Evolutionary conservation across 1,140 invertebrate species (phyloP).

Genomic region (Protaetia brevitarsis): DNA sequence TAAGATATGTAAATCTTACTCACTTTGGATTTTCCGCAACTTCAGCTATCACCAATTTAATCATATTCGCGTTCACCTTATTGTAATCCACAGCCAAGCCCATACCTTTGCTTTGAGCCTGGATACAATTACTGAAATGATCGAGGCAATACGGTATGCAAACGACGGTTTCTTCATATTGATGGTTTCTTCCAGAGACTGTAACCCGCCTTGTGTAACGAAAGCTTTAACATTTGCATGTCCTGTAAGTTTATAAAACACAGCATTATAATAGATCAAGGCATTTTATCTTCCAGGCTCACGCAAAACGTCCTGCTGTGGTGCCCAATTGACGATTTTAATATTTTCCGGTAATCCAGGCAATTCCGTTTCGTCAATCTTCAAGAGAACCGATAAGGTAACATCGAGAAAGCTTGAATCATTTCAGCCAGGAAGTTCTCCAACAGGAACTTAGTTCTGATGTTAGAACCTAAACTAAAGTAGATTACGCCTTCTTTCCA

Average conservation of each 20-base stretch:
- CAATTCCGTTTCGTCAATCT: constrained; percentile 40
- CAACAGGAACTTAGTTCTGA: constrained; percentile 54
- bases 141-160: constrained; percentile 49
- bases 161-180: constrained; percentile 54
- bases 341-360: constrained; percentile 48
- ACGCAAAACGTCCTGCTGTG: constrained; percentile 44
- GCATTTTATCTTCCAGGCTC: neutral
- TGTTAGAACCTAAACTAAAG: constrained; percentile 56
- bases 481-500: constrained; percentile 55
- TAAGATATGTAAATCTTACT: neutral
- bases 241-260: constrained; percentile 31
- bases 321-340: constrained; percentile 51
- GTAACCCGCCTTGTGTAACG: constrained; percentile 53
- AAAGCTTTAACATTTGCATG: constrained; percentile 49
- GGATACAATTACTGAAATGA: constrained; percentile 43
- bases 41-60: constrained; percentile 20
- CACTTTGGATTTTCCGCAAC: constrained; percentile 28
- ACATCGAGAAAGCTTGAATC: constrained; percentile 50
- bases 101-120: constrained; percentile 33
- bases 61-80: constrained; percentile 30
- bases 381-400: constrained; percentile 45
- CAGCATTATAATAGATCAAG: neutral
- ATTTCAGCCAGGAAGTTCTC: constrained; percentile 49
- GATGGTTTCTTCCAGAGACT: constrained; percentile 53
- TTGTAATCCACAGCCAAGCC: constrained; percentile 35